Evolutionary conservation across 2,113 vertebrate species (phyloP).

Genomic region (Daboia siamensis): DNA sequence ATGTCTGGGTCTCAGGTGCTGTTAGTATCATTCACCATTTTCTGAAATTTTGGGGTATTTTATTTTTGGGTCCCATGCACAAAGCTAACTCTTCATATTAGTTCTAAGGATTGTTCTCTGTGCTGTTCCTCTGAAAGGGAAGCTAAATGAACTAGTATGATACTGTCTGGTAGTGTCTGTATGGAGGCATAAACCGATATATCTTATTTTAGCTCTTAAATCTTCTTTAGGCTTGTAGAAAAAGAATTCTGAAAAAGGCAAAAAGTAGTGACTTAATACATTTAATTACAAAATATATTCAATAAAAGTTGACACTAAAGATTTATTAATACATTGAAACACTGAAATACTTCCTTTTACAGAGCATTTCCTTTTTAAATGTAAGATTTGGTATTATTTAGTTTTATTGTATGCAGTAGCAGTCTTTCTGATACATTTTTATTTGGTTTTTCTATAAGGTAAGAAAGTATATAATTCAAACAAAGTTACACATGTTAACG

Average conservation of each 20-base stretch:
- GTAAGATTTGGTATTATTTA: neutral
- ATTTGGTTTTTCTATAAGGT: neutral
- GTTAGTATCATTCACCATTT: neutral
- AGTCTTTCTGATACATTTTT: neutral
- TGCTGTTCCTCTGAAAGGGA: neutral
- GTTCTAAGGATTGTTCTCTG: neutral
- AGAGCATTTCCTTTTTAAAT: neutral
- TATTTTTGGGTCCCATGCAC: neutral
- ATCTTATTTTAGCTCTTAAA: neutral
- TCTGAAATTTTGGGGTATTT: neutral
- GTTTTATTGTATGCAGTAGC: neutral
- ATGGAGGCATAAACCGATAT: neutral
- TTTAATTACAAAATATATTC: neutral
- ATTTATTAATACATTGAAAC: neutral
- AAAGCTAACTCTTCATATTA: neutral
- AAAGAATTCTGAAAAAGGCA: neutral
- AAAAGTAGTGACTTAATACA: neutral
- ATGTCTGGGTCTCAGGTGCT: neutral
- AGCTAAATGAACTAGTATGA: neutral
- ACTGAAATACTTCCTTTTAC: neutral
- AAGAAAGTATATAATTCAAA: neutral
- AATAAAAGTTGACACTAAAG: neutral
- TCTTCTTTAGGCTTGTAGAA: neutral
- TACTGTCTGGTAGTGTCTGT: neutral
- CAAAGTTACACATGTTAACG: neutral